Base-by-base conservation (phyloP, 2,113 vertebrate genomes). In the Anthoscopus minutus region DNA sequence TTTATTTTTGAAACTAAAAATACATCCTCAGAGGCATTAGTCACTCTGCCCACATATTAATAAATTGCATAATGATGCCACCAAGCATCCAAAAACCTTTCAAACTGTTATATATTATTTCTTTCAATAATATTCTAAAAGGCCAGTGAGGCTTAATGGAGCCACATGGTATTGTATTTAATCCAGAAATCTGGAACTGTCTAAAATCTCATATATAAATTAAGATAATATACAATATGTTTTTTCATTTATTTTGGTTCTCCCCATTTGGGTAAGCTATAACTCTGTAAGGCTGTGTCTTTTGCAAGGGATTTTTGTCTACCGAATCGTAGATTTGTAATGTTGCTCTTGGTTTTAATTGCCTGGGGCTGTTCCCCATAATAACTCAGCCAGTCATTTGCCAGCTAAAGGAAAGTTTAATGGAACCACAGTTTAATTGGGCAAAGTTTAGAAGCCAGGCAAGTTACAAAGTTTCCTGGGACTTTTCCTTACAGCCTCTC, bases 21-120 rank as follows among this genome's bases (percentile, higher is more conserved):
- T 96, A 96, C 50, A 90, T 88, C 80, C 94, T 94, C 57, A 71
- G 90, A 88, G 76, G 82, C 92, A 97, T 96, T 96, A 97, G 95
- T 96, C 95, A 97, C 94, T 96, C 95, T 95, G 80, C 96, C 96
- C 94, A 94, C 95, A 94, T 95, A 96, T 96, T 97, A 97, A 97
- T 96, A 95, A 94, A 97, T 96, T 96, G 93, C 94, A 96, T 96
- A 96, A 96, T 93, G 96, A 96, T 96, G 93, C 95, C 77, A 96
- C 90, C 69, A 90, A 93, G 95, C 94, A 95, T 97, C 95, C 95
- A 97, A 96, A 96, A 97, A 95, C 88, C 96, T 96, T 96, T 97
- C 95, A 96, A 92, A 96, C 80, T 48, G 72, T 88, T 92, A 96
- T 97, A 96, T 95, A 94, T 96, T 96, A 95, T 88, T 95, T 93